Conservation (phyloP, 2,888 invertebrate genomes). For the Patella ulyssiponensis region DNA sequence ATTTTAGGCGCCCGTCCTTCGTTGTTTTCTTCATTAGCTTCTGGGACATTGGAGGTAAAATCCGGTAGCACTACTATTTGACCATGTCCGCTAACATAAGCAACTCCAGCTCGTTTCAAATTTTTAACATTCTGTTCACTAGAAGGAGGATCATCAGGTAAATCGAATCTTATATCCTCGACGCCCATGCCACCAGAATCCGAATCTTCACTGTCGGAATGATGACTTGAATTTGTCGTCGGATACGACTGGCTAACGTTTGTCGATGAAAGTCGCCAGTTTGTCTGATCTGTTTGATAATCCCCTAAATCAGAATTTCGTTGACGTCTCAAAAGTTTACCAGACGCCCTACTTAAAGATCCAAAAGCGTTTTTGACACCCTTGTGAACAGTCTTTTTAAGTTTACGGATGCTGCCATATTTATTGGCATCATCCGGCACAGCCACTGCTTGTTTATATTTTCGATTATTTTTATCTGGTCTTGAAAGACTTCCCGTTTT, state of each 20-base stretch:
- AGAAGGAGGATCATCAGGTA: constrained; percentile 32
- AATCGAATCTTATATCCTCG: constrained; percentile 28
- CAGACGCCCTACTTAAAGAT: constrained; percentile 58
- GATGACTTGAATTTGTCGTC: background rate
- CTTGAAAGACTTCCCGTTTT: constrained; percentile 40
- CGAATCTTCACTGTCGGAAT: constrained; percentile 22
- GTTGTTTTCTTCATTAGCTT: background rate
- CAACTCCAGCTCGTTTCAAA: constrained; percentile 56
- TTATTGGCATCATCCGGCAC: constrained; percentile 42
- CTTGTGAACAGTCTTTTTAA: constrained; percentile 57
- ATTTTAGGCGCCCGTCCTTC: constrained; percentile 43
- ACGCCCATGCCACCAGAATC: constrained; percentile 27
- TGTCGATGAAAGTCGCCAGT: constrained; percentile 38
- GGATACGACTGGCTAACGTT: constrained; percentile 1
- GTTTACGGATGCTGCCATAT: constrained; percentile 55
- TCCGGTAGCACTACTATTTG: constrained; percentile 54
- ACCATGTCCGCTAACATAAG: constrained; percentile 51
- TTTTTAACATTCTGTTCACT: constrained; percentile 31
- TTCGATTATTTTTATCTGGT: constrained; percentile 13
- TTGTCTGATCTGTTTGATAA: constrained; percentile 41
- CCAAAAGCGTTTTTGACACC: constrained; percentile 57
- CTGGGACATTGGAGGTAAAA: constrained; percentile 6
- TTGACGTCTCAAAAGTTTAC: constrained; percentile 49
- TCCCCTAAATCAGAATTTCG: constrained; percentile 51
- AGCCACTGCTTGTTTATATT: constrained; percentile 15